Base-by-base conservation (phyloP, 1,140 invertebrate genomes). In the Drosophila pachea region DNA sequence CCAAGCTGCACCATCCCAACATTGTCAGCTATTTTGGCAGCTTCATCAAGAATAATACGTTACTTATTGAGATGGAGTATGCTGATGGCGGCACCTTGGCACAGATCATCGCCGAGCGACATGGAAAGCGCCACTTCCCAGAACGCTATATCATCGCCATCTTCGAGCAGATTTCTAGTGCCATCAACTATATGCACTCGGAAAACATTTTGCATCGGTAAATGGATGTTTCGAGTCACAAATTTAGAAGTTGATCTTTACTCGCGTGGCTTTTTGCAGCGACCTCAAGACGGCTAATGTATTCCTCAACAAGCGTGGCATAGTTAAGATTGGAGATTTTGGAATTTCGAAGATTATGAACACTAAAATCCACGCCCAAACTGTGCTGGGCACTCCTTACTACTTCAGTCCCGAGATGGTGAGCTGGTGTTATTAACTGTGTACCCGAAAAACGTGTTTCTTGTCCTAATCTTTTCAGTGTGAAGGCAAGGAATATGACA, bases 341-440 rank as follows among this genome's bases (percentile, higher is more conserved):
- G 94, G 94, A n/a, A 95, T 95, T 58, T 94, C 93, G 2, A 95
- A 95, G 90, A 92, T 95, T 77, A 91, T 95, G 90, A 92, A 92
- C 43, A 94, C 94, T 0, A 91, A 92, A 74, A 91, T 91, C 32
- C 93, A 93, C 68, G 94, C 95, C 4, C 92, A 94, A 67, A 95
- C 94, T 2, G 94, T 95, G 47, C 76, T 95, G n/a, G 94, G 94
- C 4, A 95, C 95, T 11, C 95, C 95, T 2, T 95, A 95, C 89
- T 95, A 95, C 87, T 94, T 95, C 64, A 95, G 94, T 86, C 95
- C 94, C 3, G 95, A 95, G 90, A 95, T 95, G 94, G 94, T 94
- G 90, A 89, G 72, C 12, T n/a, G 40, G 8, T 43, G n/a, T 7
- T 9, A 14, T 12, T 12, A 16, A 22, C 7, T 43, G 9, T 22